Conservation (phyloP, 2,888 invertebrate genomes). For the Bombylius major region DNA sequence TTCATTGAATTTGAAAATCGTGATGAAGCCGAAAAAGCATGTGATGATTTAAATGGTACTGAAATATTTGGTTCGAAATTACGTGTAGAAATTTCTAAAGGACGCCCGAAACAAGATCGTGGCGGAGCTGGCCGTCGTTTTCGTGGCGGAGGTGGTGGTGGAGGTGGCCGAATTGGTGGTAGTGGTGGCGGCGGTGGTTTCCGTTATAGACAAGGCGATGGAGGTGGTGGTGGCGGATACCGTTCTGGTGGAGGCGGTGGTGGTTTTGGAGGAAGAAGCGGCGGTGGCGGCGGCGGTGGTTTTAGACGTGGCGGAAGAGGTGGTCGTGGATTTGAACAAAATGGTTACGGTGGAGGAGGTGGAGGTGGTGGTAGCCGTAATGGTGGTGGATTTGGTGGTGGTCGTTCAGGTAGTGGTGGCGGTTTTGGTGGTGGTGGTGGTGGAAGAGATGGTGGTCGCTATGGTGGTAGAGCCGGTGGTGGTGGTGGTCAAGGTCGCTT, state of each 20-base stretch:
- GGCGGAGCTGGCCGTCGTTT: constrained; percentile 47
- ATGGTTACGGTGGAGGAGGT: constrained; percentile 13
- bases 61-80: constrained; percentile 78
- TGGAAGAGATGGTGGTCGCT: constrained; percentile 13
- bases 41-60: constrained; percentile 69
- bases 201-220: constrained; percentile 42
- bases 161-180: constrained; percentile 39
- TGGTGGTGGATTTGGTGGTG: constrained; percentile 35
- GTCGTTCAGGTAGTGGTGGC: constrained; percentile 25
- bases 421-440: constrained; percentile 13
- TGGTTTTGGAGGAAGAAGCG: constrained; percentile 35
- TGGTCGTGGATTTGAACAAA: constrained; percentile 14
- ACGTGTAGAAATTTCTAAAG: constrained; percentile 77
- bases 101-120: constrained; percentile 58
- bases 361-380: constrained; percentile 28
- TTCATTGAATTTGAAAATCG: constrained; percentile 85
- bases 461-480: constrained; percentile 35
- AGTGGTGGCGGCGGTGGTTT: constrained; percentile 31
- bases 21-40: constrained; percentile 81
- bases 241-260: constrained; percentile 45
- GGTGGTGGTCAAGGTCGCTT: constrained; percentile 38
- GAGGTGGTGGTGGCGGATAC: constrained; percentile 40
- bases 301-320: constrained; percentile 40
- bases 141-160: constrained; percentile 42
- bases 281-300: constrained; percentile 36